Base-by-base conservation (phyloP, 1,140 invertebrate species). In the Marisa cornuarietis region DNA sequence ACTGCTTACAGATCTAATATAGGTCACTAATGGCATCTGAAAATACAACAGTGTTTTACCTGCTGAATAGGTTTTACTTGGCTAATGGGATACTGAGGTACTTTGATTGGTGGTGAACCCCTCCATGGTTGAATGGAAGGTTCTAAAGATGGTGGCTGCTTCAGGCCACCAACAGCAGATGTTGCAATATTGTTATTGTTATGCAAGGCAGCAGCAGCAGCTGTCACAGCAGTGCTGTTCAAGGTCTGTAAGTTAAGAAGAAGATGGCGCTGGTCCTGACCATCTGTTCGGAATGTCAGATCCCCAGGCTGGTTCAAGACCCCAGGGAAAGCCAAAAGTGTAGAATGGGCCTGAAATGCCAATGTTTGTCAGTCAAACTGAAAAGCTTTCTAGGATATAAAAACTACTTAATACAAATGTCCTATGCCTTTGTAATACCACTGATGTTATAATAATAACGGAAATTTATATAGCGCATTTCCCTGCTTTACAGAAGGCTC, bases 31-130 rank as follows among this genome's bases (percentile, higher is more conserved):
- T 42, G 6, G 31, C 6, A 6, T 42, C 31, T 42, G 63, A 26
- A 51, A 42, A 62, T 54, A 51, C 24, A 49, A 58, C 18, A 71
- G n/a, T n/a, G n/a, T 76, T 31, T 54, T 66, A 84, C 81, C 78
- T 82, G 81, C 51, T 82, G 62, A 22, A 81, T 62, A 0, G 82
- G 71, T 31, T 78, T 76, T 62, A 20, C 54, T 49, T 69, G 72
- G 49, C 79, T 82, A 51, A 81, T 54, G 9, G 79, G 75, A 69
- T 85, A 85, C 26, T 84, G 83, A 62, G 84, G 84, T 51, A 85
- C 84, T 63, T 83, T 62, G 58, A 85, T 83, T 10, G 82, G 81
- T 63, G 84, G 83, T 26, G 84, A 85, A 13, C 78, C 76, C 18
- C 69, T 62, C 26, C 80, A 68, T 13, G 74, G 54, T 16, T 62